Evolutionary conservation across 2,888 invertebrate species (phyloP).

Genomic region (Polyommatus icarus): DNA sequence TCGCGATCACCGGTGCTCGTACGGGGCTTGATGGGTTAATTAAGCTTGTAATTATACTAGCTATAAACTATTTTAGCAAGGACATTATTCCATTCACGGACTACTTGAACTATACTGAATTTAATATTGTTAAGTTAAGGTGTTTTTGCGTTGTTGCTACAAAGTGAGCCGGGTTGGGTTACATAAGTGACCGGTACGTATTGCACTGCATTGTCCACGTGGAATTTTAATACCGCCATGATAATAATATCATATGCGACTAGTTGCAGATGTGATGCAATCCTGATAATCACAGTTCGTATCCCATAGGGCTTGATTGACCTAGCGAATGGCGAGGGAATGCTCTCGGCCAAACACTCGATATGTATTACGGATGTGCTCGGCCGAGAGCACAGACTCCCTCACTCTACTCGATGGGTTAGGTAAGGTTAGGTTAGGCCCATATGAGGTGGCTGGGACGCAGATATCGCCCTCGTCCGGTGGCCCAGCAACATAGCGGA

Average conservation of each 20-base stretch:
- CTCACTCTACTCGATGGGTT: too few species aligned
- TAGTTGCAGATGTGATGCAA: not conserved
- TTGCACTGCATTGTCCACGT: conserved; percentile 33
- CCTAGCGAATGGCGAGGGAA: too few species aligned
- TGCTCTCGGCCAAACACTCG: too few species aligned
- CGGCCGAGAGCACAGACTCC: too few species aligned
- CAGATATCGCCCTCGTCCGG: too few species aligned
- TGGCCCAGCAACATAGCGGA: too few species aligned
- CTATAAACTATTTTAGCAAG: not conserved
- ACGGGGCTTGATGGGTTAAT: too few species aligned
- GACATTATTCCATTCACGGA: not conserved
- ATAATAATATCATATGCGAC: not conserved
- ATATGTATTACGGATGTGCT: too few species aligned
- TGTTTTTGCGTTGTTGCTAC: conserved; percentile 5
- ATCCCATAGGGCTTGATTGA: not conserved
- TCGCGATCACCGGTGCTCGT: too few species aligned
- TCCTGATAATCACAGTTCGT: not conserved
- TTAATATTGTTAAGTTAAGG: not conserved
- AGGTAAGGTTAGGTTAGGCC: too few species aligned
- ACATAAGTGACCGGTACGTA: conserved; percentile 34
- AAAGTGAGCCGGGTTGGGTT: conserved; percentile 22
- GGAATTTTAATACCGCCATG: conserved; percentile 22
- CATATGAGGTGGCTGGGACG: too few species aligned
- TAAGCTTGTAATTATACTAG: not conserved
- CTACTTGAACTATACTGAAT: not conserved